Base-by-base conservation (phyloP, 37 sponge, comb jelly and placozoan genomes). In the Halisarca cf. caerulea region DNA sequence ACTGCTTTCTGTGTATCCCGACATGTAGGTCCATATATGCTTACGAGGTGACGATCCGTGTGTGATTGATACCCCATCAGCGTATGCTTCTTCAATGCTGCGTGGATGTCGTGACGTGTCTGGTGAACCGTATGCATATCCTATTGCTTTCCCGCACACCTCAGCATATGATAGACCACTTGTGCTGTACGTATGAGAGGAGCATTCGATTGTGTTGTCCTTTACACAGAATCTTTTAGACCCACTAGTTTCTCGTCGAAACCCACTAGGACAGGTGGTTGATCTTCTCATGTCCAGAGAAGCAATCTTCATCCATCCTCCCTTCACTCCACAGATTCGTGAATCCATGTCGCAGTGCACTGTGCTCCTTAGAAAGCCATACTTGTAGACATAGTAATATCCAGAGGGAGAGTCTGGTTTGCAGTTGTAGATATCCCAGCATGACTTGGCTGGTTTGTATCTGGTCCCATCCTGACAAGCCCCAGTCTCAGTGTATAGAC, bases 21-120 rank as follows among this genome's bases (percentile, higher is more conserved):
- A 57, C 44, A 33, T 80, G 78, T 79, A 86, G 0, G 86, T 80
- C 86, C 86, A 86, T 6, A 86, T 68, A 41, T 86, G 86, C 27
- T 86, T 80, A 2, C 86, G 57, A 2, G 78, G 78, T 15, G 74
- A 34, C 0, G 28, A 21, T n/a, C 85, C 85, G 2, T 77, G 61
- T 25, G 85, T 85, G 27, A 85, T 45, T 27, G 73, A 68, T 9
- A 86, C 58, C 25, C 86, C 86, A 69, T 80, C 81, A 15, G 53
- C 57, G 59, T 86, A 86, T 3, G 64, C 32, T 4, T 35, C 61
- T 58, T 34, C 34, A 34, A 51, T 34, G 2, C 25, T 30, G 51
- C 51, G 51, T 3, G 30, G 33, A 4, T 68, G 4, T 8, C 32
- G 35, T 34, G 80, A 80, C 17, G 81, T 70, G 55, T 66, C 80